phyloP scores from a whole-genome alignment of 2,113 vertebrate species.

The Protobothrops flavoviridis region DNA sequence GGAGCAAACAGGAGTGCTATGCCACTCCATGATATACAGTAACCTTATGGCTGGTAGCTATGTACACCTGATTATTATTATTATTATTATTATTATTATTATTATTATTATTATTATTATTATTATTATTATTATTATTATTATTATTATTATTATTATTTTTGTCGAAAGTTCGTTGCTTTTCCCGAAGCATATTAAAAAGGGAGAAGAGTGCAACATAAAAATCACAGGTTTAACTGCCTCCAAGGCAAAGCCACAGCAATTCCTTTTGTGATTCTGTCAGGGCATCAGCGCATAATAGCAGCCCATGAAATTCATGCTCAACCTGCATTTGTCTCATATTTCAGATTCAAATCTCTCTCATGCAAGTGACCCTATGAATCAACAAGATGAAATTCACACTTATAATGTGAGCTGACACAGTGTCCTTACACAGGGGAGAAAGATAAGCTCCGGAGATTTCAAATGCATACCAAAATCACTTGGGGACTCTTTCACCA shows the following conservation, averaged over 20 bases:
- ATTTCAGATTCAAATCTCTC: background rate
- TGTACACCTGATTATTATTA: background rate
- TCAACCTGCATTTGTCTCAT: constrained; percentile 7
- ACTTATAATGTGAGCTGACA: background rate
- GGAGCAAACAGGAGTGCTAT: background rate
- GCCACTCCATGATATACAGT: rapidly evolving
- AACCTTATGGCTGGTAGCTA: background rate
- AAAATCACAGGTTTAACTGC: rapidly evolving
- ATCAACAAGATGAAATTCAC: background rate
- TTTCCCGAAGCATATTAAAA: background rate
- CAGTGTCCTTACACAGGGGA: background rate
- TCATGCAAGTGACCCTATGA: background rate
- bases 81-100: background rate
- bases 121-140: background rate
- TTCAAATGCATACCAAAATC: background rate
- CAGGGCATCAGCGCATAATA: rapidly evolving
- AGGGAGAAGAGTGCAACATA: background rate
- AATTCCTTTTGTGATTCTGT: background rate
- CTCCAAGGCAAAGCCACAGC: background rate
- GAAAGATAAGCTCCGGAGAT: background rate
- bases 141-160: background rate
- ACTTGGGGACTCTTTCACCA: background rate
- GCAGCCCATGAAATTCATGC: background rate
- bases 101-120: background rate
- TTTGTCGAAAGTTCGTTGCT: background rate